These are phyloP conservation scores for Penaeus japonicus DNA, from an alignment of 1,140 invertebrate species.

Conservation along the genomic window DNA sequence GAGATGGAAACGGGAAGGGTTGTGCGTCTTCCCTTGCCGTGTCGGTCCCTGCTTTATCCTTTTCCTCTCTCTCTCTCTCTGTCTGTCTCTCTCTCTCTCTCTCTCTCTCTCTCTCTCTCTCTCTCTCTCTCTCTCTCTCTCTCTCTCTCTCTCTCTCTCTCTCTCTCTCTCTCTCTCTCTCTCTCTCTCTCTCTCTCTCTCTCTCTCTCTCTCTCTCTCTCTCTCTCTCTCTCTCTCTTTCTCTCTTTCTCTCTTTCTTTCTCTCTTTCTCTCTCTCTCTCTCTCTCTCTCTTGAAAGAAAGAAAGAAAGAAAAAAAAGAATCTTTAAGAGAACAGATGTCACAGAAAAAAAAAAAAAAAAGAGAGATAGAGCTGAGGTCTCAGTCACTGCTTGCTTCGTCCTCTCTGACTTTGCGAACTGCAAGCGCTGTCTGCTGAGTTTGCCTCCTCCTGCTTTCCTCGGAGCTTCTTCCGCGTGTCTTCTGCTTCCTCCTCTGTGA, in stretches of 20 bases:
- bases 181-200: not conserved
- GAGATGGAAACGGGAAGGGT: too few species aligned
- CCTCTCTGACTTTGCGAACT: too few species aligned
- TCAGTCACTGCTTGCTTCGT: too few species aligned
- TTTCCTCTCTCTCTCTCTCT: not conserved
- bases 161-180: not conserved
- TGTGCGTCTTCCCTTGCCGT: not conserved
- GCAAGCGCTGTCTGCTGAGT: too few species aligned
- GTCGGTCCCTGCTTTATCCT: not conserved
- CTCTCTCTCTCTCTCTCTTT: not conserved
- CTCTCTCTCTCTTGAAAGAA: too few species aligned
- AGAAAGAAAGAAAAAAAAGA: too few species aligned
- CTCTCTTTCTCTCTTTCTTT: not conserved
- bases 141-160: slow-evolving; percentile 22
- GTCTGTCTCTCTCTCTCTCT: not conserved
- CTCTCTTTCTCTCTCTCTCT: slow-evolving; percentile 10
- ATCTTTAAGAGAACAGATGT: too few species aligned
- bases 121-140: slow-evolving; percentile 22
- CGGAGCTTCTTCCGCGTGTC: too few species aligned
- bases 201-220: not conserved
- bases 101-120: slow-evolving; percentile 22
- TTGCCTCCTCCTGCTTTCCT: too few species aligned
- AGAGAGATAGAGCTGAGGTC: too few species aligned
- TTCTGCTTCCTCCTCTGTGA: too few species aligned
- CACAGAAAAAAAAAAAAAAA: too few species aligned